A percentile compares a stretch with the other conserved stretches of the same genome.
phyloP scores from a whole-genome alignment of 2,113 vertebrate genomes.

The Morone saxatilis region DNA sequence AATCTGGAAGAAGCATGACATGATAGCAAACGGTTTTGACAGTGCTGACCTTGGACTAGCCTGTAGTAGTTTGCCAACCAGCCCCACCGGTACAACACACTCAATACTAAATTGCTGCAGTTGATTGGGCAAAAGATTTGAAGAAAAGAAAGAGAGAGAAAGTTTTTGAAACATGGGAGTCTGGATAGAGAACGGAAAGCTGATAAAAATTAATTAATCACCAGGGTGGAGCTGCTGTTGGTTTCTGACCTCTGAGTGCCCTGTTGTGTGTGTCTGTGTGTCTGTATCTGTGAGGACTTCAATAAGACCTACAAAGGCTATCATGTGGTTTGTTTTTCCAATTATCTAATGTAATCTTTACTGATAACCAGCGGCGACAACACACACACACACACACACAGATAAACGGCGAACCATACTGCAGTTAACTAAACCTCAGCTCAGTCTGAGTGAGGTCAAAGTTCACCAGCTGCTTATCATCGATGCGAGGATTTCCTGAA shows the following conservation, averaged over 20 bases:
- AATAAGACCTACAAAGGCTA: conserved; percentile 7
- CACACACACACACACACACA: not conserved
- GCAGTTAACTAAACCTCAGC: not conserved
- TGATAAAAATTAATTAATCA: conserved; percentile 41
- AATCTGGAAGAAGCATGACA: too few relatives aligned
- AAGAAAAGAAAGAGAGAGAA: not conserved
- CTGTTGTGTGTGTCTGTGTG: not conserved
- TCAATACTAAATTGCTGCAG: too few relatives aligned
- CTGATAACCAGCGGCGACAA: conserved; percentile 8
- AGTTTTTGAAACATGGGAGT: not conserved
- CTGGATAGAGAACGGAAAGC: not conserved
- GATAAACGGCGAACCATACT: not conserved
- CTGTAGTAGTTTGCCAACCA: too few relatives aligned
- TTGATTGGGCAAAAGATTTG: too few relatives aligned
- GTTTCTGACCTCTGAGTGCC: conserved; percentile 20
- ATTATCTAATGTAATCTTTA: not conserved
- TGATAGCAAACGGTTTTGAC: too few relatives aligned
- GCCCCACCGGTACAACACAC: too few relatives aligned
- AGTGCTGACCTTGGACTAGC: too few relatives aligned
- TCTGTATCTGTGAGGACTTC: conserved; percentile 5
- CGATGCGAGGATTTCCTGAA: conserved; percentile 27
- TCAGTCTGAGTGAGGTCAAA: not conserved
- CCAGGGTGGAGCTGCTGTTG: conserved; percentile 12
- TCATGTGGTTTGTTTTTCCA: not conserved
- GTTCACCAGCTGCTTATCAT: conserved; percentile 43